Evolutionary conservation across 2,888 invertebrate species (phyloP).

Genomic region (Diaprepes abbreviatus): DNA sequence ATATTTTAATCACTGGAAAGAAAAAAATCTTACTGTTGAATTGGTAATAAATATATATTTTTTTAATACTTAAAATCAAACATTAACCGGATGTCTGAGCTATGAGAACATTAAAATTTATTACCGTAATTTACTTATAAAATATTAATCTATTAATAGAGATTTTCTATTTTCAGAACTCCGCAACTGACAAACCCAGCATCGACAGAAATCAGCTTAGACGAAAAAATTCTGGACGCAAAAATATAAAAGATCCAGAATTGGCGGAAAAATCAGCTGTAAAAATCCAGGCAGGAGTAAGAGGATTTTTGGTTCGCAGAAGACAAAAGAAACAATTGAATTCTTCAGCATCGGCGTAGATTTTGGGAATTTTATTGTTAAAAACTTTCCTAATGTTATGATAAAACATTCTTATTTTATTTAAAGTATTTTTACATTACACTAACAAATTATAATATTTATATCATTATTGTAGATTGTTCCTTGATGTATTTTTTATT

Average conservation of each 20-base stretch:
- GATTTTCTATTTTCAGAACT: slow-evolving; percentile 57
- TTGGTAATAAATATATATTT: no score
- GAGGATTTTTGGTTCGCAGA: slow-evolving; percentile 71
- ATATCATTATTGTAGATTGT: no score
- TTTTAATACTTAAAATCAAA: no score
- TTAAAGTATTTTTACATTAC: no score
- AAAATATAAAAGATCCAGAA: slow-evolving; percentile 49
- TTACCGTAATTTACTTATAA: neutral
- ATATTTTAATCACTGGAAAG: no score
- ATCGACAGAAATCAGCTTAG: slow-evolving; percentile 58
- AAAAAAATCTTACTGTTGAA: no score
- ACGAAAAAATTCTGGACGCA: slow-evolving; percentile 57
- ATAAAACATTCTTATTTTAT: neutral
- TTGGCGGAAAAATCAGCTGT: slow-evolving; percentile 68
- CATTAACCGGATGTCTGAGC: neutral
- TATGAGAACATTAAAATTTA: slow-evolving; percentile 1
- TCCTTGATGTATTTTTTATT: no score
- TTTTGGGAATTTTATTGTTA: neutral
- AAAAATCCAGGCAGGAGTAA: slow-evolving; percentile 72
- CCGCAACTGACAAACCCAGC: slow-evolving; percentile 52
- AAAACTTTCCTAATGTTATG: neutral
- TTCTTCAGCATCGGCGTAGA: slow-evolving; percentile 46
- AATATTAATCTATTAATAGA: neutral
- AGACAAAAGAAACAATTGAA: slow-evolving; percentile 65
- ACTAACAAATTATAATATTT: neutral